These are phyloP conservation scores for Dryas iulia DNA, from an alignment of 1,140 invertebrate genomes.

Conservation along the genomic window DNA sequence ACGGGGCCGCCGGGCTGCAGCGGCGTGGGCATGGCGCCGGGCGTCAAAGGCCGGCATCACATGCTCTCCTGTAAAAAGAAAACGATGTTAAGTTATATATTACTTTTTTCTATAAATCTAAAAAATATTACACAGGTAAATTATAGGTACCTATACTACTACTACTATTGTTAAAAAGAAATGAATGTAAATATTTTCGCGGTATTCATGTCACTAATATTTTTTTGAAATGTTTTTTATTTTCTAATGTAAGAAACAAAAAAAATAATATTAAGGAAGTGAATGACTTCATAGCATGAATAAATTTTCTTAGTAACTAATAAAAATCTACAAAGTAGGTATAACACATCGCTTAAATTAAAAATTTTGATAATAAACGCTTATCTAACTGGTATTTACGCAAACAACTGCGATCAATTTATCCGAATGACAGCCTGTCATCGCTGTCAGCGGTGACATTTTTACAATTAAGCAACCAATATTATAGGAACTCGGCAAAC, in stretches of 20 bases:
- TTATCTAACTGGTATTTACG: slow-evolving; percentile 73
- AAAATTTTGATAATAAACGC: slow-evolving; percentile 65
- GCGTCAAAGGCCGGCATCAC: slow-evolving; percentile 81
- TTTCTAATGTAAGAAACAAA: too few species aligned
- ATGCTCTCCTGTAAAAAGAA: slow-evolving; percentile 76
- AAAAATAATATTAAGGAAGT: too few species aligned
- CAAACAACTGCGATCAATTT: slow-evolving; percentile 77
- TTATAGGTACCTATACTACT: neutral
- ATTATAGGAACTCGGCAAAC: slow-evolving; percentile 58
- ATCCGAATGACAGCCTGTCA: slow-evolving; percentile 74
- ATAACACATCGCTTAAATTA: slow-evolving; percentile 53
- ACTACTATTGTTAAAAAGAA: too few species aligned
- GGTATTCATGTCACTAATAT: too few species aligned
- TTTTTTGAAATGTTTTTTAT: too few species aligned
- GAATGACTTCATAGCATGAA: too few species aligned
- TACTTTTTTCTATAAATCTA: neutral
- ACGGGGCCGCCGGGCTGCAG: slow-evolving; percentile 78
- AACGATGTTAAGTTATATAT: neutral
- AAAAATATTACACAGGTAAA: neutral
- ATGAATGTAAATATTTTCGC: too few species aligned
- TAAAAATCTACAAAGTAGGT: neutral
- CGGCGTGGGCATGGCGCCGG: slow-evolving; percentile 81
- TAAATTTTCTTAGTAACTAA: neutral
- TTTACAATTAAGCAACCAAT: slow-evolving; percentile 78
- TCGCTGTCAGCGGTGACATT: slow-evolving; percentile 70